Evolutionary conservation across 2,888 invertebrate species (phyloP), one percentile per base, ranked within the genome.

Genomic region (Rotaria magnacalcarata): DNA sequence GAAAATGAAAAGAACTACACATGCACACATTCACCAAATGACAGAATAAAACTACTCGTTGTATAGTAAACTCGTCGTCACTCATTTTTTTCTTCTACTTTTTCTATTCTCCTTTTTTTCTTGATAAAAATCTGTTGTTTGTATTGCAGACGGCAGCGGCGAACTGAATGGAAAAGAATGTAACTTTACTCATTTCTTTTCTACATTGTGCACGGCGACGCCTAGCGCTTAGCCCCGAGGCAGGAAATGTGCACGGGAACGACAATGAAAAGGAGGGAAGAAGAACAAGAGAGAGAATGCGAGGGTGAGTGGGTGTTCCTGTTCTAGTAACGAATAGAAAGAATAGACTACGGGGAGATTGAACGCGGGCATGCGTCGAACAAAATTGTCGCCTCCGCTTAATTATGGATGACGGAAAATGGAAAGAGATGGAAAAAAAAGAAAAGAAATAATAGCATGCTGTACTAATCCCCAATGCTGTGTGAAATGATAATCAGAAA

Each of bases 401-500:
- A 67, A 67, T 67, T 67, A 67, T 67, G 67, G 19, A 67, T 67
- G 67, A 67, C 19, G 34, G 67, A 67, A 67, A 67, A 67, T 67
- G 67, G 67, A 67, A 67, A 16, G 27, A 16, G 67, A 67, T 34
- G 27, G 67, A 60, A 60, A 60, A 60, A 60, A 60, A 60, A 67
- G 16, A 67, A 27, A 67, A 27, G 34, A 41, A 67, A 67, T 16
- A 67, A 67, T 67, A 67, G 67, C 67, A 67, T 67, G 67, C 27
- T 16, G 14, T 41, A 67, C 67, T 67, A 67, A 67, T 67, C 67
- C 34, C 67, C 34, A 67, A 67, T 67, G 67, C 67, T 67, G 27
- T 67, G 19, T 14, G 34, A 67, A 34, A 67, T 34, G 67, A 67
- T 67, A 34, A 34, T 67, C 34, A 67, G 67, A 41, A 67, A 67